These are phyloP conservation scores for Hesperophylax magnus DNA, from an alignment of 1,140 invertebrate genomes.

Conservation along the genomic window DNA sequence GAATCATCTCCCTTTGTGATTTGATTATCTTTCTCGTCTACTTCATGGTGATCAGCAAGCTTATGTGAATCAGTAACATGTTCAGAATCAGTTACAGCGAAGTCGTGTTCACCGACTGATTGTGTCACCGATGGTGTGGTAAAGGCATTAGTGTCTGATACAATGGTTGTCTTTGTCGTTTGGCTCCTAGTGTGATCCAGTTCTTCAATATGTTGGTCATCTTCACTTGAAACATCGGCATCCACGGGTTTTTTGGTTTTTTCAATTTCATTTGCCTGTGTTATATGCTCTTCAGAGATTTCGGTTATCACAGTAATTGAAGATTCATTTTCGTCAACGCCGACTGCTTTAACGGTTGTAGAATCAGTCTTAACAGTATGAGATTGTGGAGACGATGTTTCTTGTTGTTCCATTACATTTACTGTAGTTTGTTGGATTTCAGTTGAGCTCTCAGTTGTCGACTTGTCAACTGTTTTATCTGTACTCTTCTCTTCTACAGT, in stretches of 20 bases:
- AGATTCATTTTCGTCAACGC: neutral
- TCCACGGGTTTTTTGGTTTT: constrained; percentile 16
- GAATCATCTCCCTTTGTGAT: too few relatives aligned
- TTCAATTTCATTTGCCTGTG: too few relatives aligned
- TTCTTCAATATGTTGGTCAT: constrained; percentile 10
- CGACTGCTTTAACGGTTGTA: neutral
- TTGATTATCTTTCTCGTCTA: too few relatives aligned
- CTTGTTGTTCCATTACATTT: constrained; percentile 14
- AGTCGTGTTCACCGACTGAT: too few relatives aligned
- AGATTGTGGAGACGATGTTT: constrained; percentile 40
- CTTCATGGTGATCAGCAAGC: too few relatives aligned
- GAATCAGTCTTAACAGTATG: constrained; percentile 25
- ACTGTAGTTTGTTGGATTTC: constrained; percentile 8
- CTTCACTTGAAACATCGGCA: neutral
- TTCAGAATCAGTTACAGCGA: too few relatives aligned
- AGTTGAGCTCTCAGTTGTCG: neutral
- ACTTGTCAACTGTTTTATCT: neutral
- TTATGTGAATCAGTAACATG: too few relatives aligned
- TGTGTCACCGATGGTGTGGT: too few relatives aligned
- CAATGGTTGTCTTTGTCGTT: too few relatives aligned
- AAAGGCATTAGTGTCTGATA: too few relatives aligned
- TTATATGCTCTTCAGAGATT: neutral
- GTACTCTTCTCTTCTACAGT: neutral
- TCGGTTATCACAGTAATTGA: neutral
- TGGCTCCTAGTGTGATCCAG: neutral